phyloP scores from a whole-genome alignment of 2,113 vertebrate genomes.

The Cryptotis parvus region DNA sequence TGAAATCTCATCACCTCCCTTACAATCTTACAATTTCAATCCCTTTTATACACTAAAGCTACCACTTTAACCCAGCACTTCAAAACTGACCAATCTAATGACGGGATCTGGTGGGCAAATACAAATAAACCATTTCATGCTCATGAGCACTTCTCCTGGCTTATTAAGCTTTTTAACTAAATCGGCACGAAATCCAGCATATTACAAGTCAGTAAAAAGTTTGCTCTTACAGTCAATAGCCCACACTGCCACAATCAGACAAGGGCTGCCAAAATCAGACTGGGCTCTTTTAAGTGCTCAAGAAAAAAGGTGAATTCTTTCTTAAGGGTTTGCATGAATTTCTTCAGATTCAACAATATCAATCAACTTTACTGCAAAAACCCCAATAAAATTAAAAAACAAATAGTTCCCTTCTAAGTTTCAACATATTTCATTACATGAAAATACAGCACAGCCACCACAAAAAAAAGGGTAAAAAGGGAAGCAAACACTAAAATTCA shows the following conservation, averaged over 20 bases:
- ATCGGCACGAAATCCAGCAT: neutral
- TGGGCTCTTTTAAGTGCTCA: neutral
- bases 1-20: too few species aligned
- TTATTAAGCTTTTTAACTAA: constrained; percentile 23
- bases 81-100: neutral
- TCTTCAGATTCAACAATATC: constrained; percentile 1
- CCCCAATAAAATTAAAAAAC: neutral
- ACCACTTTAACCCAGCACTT: neutral
- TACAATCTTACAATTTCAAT: neutral
- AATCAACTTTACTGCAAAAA: neutral
- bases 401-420: neutral
- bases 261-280: too few species aligned
- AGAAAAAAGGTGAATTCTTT: neutral
- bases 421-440: neutral
- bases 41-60: neutral
- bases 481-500: too few species aligned
- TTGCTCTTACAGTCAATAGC: neutral
- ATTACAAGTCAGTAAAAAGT: neutral
- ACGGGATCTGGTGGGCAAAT: too few species aligned
- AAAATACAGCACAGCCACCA: neutral
- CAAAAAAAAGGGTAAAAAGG: too few species aligned
- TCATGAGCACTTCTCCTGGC: neutral
- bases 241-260: constrained; percentile 42
- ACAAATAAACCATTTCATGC: neutral
- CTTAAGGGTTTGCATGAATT: neutral